Evolutionary conservation across 2,797 vertebrate species (phyloP), one percentile per base, ranked within the genome.

Genomic region (Cirrhinus mrigala): DNA sequence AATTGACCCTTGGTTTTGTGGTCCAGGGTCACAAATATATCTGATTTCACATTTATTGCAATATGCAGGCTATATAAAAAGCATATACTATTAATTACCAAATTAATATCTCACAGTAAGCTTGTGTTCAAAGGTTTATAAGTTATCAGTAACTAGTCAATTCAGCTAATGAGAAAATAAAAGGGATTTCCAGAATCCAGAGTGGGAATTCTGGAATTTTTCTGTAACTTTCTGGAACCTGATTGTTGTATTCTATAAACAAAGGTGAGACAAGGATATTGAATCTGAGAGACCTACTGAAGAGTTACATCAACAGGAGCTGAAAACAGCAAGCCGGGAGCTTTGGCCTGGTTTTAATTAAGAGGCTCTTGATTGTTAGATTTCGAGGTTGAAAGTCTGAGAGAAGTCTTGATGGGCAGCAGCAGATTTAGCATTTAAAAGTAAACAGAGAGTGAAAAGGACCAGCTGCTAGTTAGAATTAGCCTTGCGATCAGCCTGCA

Each of bases 401-500:
- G 93, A 93, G 92, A 90, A 90, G 88, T 92, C 91, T 94, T 94
- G 93, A 93, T 88, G 89, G 91, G 89, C 91, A 92, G 90, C 89
- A 86, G 92, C 92, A 91, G 89, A 93, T 94, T 95, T 94, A 93
- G 92, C 90, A 91, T 94, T 91, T 79, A 87, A 93, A 93, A 91
- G 94, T 94, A 94, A 95, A 95, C 93, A 93, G 89, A 85, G 90
- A 94, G 92, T 93, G 93, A 96, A 94, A 93, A 94, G 93, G 93
- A 93, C 92, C 95, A 96, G 94, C 94, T 95, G 95, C 94, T 95
- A 92, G 90, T 91, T 92, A 93, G 92, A 95, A 95, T 95, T 94
- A 95, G 93, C 93, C 92, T 90, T 88, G 90, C 90, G 91, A 93
- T 94, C 94, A 95, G 94, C 93, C 91, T 90, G 91, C 89, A 83